A percentile compares a stretch with the other conserved stretches of the same genome.
phyloP scores from a whole-genome alignment of 1,140 invertebrate species.

The Megathymus violae region DNA sequence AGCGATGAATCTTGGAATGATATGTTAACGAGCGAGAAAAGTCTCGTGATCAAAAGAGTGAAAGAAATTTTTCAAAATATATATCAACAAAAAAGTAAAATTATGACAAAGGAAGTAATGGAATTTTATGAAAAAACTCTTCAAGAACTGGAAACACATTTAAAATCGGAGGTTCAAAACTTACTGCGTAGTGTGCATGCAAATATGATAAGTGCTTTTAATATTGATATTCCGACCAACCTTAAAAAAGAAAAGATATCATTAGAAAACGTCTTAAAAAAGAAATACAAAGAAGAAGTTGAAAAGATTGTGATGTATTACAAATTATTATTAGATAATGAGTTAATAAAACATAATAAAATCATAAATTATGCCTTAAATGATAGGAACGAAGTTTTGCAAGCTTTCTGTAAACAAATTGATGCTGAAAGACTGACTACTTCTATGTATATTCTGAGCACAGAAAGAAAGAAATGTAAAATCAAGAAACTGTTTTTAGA shows the following conservation, averaged over 20 bases:
- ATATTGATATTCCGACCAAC: slow-evolving; percentile 62
- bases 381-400: slow-evolving; percentile 67
- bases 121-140: slow-evolving; percentile 63
- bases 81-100: slow-evolving; percentile 60
- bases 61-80: slow-evolving; percentile 57
- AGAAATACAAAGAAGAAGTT: slow-evolving; percentile 55
- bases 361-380: slow-evolving; percentile 52
- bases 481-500: slow-evolving; percentile 66
- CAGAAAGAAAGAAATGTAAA: slow-evolving; percentile 74
- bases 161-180: slow-evolving; percentile 56
- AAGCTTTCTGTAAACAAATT: slow-evolving; percentile 62
- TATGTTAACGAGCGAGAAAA: slow-evolving; percentile 60
- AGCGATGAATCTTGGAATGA: slow-evolving; percentile 67
- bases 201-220: slow-evolving; percentile 56
- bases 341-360: slow-evolving; percentile 52
- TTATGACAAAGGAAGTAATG: slow-evolving; percentile 60
- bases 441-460: slow-evolving; percentile 72
- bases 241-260: slow-evolving; percentile 54
- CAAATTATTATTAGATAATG: slow-evolving; percentile 59
- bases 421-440: slow-evolving; percentile 64
- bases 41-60: slow-evolving; percentile 52
- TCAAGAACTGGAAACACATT: slow-evolving; percentile 63
- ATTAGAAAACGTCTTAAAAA: slow-evolving; percentile 56
- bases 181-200: slow-evolving; percentile 52
- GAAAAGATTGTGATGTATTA: slow-evolving; percentile 70